A percentile compares a stretch with the other conserved stretches of the same genome.
Evolutionary conservation across 2,888 invertebrate genomes (phyloP).

Genomic region (Amblyjoppa proteus): DNA sequence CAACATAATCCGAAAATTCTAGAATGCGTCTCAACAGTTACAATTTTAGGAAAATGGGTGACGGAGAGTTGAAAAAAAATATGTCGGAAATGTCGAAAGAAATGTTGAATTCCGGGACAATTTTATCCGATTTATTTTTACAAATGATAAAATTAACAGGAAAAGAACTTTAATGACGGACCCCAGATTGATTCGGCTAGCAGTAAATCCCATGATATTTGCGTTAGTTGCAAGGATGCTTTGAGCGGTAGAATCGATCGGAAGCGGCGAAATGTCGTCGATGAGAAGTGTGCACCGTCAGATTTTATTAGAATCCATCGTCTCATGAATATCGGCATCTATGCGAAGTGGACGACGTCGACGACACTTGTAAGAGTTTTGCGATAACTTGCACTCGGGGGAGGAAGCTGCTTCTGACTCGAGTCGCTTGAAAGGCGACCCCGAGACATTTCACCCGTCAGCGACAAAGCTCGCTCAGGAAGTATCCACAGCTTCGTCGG

Average conservation of each 20-base stretch:
- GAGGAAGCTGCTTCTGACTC: constrained; percentile 21
- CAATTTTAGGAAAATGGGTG: not conserved
- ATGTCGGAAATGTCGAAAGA: not conserved
- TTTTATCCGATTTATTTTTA: not conserved
- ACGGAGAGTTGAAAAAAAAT: not conserved
- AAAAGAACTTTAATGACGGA: not conserved
- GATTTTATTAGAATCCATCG: constrained; percentile 39
- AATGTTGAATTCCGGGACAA: not conserved
- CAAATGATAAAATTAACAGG: not conserved
- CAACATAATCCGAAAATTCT: not conserved
- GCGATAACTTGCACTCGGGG: constrained; percentile 29
- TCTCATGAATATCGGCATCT: constrained; percentile 30
- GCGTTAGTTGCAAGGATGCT: not conserved
- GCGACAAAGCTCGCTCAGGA: not conserved
- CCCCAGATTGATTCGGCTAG: not conserved
- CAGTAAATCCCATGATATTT: not conserved
- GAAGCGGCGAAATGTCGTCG: not conserved
- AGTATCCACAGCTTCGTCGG: not conserved
- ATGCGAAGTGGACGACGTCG: constrained; percentile 13
- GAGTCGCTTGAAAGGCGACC: constrained; percentile 17
- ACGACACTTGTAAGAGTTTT: constrained; percentile 54
- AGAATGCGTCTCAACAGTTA: not conserved
- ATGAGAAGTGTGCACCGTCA: not conserved
- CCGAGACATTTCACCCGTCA: constrained; percentile 21
- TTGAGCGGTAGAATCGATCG: no score